phyloP scores from a whole-genome alignment of 2,797 vertebrate species.

The Pseudochromis fuscus region DNA sequence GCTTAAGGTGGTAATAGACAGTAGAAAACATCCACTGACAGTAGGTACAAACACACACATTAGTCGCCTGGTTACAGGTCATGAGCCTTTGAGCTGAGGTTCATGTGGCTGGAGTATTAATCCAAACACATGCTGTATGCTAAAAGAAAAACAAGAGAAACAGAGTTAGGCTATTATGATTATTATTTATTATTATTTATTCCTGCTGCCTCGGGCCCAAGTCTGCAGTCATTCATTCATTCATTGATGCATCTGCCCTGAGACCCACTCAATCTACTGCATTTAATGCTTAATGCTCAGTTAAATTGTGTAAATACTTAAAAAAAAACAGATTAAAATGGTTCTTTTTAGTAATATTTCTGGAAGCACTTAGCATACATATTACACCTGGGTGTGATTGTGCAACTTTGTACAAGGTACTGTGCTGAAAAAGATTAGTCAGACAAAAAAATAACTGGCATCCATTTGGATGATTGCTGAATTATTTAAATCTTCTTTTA shows the following conservation, averaged over 20 bases:
- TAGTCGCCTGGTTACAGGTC: conserved; percentile 19
- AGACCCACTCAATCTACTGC: background rate
- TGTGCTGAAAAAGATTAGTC: background rate
- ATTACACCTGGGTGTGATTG: background rate
- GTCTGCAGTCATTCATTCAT: background rate
- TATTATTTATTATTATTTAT: background rate
- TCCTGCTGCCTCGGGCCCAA: background rate
- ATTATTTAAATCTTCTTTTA: no score
- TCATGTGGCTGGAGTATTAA: conserved; percentile 5
- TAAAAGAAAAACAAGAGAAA: background rate
- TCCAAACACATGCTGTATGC: background rate
- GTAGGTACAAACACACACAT: conserved; percentile 14
- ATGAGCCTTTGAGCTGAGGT: conserved; percentile 1
- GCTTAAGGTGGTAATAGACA: background rate
- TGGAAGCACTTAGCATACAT: background rate
- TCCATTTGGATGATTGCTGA: background rate
- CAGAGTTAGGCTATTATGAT: background rate
- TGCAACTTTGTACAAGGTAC: background rate
- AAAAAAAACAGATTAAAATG: background rate
- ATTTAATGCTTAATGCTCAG: background rate
- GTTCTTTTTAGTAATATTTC: background rate
- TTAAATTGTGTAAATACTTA: background rate
- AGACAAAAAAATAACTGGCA: background rate
- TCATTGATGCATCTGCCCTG: background rate
- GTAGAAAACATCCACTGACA: background rate